Conservation (phyloP, 1,140 invertebrate species). For the Apis florea region DNA sequence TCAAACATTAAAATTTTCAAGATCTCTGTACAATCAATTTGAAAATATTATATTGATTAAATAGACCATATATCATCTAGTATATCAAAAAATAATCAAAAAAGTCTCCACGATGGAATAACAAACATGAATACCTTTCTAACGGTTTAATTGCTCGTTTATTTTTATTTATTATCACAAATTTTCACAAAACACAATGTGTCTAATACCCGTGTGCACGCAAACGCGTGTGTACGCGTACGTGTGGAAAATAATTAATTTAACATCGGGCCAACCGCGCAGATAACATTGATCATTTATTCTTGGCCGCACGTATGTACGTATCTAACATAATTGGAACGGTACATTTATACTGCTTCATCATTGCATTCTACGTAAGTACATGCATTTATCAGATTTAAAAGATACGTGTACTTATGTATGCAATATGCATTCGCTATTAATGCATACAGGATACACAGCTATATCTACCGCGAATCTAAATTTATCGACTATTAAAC, state of each 20-base stretch:
- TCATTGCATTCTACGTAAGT: conserved; percentile 11
- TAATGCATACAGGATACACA: conserved; percentile 17
- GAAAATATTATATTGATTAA: too few relatives aligned
- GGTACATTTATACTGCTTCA: conserved; percentile 36
- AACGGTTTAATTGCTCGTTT: too few relatives aligned
- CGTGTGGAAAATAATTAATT: conserved; percentile 47
- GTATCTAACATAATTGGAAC: background rate
- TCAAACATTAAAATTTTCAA: too few relatives aligned
- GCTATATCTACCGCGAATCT: conserved; percentile 6
- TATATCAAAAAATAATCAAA: too few relatives aligned
- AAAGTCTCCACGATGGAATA: too few relatives aligned
- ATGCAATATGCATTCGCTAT: background rate
- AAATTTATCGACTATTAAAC: conserved; percentile 29
- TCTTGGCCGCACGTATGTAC: conserved; percentile 17
- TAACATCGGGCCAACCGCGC: conserved; percentile 36
- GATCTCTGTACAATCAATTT: too few relatives aligned
- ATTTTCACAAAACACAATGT: conserved; percentile 25
- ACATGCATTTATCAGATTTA: conserved; percentile 38
- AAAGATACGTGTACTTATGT: conserved; percentile 40
- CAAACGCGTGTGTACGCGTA: too few relatives aligned
- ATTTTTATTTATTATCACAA: background rate
- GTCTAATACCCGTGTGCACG: too few relatives aligned
- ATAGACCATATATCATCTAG: too few relatives aligned
- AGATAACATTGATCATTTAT: conserved; percentile 51
- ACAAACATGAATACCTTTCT: too few relatives aligned